A percentile compares a stretch with the other conserved stretches of the same genome.
phyloP scores from a whole-genome alignment of 2,797 vertebrate species.

The Percopsis omiscomaycus region DNA sequence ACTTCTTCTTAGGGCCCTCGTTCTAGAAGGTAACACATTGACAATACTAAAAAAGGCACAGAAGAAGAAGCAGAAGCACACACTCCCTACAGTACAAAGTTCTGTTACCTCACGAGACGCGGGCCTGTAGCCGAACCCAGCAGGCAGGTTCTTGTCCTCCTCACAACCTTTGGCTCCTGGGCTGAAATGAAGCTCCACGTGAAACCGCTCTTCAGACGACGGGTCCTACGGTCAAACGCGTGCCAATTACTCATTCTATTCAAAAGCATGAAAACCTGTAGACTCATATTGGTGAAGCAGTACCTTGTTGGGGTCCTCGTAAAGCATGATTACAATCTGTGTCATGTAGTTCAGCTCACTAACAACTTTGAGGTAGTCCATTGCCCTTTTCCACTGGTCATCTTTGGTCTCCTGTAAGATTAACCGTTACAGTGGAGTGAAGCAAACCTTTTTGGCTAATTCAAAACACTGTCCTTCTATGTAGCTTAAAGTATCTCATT shows the following conservation, averaged over 20 bases:
- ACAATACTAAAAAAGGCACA: background rate
- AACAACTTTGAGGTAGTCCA: constrained; percentile 88
- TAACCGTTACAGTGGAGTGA: background rate
- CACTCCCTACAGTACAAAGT: background rate
- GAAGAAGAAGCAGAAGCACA: background rate
- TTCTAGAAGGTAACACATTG: constrained; percentile 60
- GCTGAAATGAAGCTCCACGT: constrained; percentile 89
- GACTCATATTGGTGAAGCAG: background rate
- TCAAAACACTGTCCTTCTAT: too few relatives aligned
- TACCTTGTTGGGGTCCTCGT: constrained; percentile 91
- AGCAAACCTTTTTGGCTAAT: background rate
- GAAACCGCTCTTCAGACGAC: constrained; percentile 87
- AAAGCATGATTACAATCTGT: constrained; percentile 91
- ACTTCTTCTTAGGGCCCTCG: constrained; percentile 79
- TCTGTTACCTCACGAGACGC: constrained; percentile 84
- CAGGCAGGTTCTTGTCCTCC: constrained; percentile 88
- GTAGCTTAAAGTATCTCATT: too few relatives aligned
- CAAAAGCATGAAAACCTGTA: background rate
- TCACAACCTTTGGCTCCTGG: constrained; percentile 90
- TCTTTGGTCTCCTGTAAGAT: constrained; percentile 82
- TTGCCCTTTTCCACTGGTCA: constrained; percentile 89
- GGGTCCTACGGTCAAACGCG: constrained; percentile 71
- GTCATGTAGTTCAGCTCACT: constrained; percentile 93
- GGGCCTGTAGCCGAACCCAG: constrained; percentile 88
- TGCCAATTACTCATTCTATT: background rate